phyloP scores from a whole-genome alignment of 2,113 vertebrate genomes.

The Lepisosteus oculatus region DNA sequence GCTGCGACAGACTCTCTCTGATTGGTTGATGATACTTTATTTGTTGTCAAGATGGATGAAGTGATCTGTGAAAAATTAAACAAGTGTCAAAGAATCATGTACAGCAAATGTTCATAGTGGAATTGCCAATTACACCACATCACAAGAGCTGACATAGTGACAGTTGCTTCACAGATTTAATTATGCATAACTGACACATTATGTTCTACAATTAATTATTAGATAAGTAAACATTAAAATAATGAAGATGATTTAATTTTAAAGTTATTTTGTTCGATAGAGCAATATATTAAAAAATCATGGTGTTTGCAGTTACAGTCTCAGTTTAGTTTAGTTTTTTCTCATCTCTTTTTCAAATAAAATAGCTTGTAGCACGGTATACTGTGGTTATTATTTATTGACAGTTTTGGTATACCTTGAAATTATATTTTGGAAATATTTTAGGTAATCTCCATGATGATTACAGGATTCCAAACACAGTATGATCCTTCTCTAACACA shows the following conservation, averaged over 20 bases:
- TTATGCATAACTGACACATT: background rate
- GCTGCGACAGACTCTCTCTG: background rate
- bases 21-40: background rate
- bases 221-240: slow-evolving; percentile 1
- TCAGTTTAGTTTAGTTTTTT: too few species aligned
- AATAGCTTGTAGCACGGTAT: too few species aligned
- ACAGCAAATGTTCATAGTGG: slow-evolving; percentile 6
- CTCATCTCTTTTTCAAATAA: too few species aligned
- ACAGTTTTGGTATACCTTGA: too few species aligned
- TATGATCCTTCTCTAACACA: too few species aligned
- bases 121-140: slow-evolving; percentile 4
- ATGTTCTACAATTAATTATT: background rate
- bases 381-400: too few species aligned
- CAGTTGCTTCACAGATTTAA: slow-evolving; percentile 8
- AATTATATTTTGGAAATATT: too few species aligned
- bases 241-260: background rate
- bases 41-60: slow-evolving; percentile 2
- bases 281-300: too few species aligned
- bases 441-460: too few species aligned
- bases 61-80: slow-evolving; percentile 8
- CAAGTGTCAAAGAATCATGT: background rate
- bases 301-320: too few species aligned
- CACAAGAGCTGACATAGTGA: background rate
- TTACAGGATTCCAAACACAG: too few species aligned
- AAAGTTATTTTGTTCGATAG: too few species aligned